Conservation (phyloP, 2,797 vertebrate species). For the Miichthys miiuy region DNA sequence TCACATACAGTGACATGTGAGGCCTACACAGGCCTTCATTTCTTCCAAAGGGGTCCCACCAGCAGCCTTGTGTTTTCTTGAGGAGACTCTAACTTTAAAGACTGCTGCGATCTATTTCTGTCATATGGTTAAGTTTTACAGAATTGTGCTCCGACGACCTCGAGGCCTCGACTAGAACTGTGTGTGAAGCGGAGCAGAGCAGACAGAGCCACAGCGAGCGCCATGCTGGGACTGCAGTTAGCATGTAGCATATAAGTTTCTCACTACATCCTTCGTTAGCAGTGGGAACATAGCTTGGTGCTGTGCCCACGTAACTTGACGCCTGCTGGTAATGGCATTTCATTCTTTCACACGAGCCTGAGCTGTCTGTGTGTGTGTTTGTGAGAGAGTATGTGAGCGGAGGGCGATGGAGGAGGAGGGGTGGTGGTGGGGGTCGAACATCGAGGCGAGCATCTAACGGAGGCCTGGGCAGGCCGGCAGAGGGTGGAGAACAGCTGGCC, state of each 20-base stretch:
- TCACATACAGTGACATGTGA: conserved; percentile 69
- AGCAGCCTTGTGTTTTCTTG: conserved; percentile 67
- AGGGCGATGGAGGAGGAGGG: neutral
- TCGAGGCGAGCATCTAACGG: conserved; percentile 58
- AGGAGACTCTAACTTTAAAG: conserved; percentile 73
- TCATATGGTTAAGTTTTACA: conserved; percentile 76
- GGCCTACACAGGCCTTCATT: conserved; percentile 73
- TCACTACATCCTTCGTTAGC: conserved; percentile 78
- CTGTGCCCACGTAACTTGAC: conserved; percentile 80
- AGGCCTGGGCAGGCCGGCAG: conserved; percentile 62
- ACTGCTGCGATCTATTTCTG: conserved; percentile 75
- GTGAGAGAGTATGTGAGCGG: neutral
- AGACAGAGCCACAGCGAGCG: conserved; percentile 32
- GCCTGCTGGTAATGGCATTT: conserved; percentile 78
- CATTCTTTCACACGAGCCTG: conserved; percentile 77
- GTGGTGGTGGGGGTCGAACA: conserved; percentile 9
- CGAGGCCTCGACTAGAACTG: conserved; percentile 16
- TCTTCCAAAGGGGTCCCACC: conserved; percentile 68
- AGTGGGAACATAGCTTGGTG: conserved; percentile 74
- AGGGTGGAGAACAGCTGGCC: conserved; percentile 83
- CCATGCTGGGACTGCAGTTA: conserved; percentile 55
- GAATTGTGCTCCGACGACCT: conserved; percentile 61
- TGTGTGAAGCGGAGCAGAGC: conserved; percentile 12
- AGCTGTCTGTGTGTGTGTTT: conserved; percentile 38
- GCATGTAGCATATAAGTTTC: conserved; percentile 67